Conservation (phyloP, 2,797 vertebrate genomes). For the Menidia menidia region DNA sequence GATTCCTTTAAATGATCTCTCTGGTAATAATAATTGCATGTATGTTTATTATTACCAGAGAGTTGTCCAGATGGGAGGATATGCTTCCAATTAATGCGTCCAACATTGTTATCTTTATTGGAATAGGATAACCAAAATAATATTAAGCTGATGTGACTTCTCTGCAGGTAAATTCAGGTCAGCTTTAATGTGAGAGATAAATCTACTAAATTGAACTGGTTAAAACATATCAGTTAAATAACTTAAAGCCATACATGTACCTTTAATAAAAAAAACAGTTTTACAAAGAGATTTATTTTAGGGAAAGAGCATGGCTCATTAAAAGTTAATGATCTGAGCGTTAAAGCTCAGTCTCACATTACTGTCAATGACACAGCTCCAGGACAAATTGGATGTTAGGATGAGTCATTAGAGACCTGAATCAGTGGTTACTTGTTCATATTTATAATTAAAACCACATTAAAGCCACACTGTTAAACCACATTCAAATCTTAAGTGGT, state of each 20-base stretch:
- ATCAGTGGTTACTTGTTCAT: slow-evolving; percentile 53
- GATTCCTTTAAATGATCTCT: slow-evolving; percentile 36
- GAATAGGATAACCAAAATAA: slow-evolving; percentile 8
- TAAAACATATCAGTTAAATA: slow-evolving; percentile 22
- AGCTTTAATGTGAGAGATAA: slow-evolving; percentile 8
- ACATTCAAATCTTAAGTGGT: slow-evolving; percentile 46
- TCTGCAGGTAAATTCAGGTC: slow-evolving; percentile 15
- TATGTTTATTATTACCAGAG: slow-evolving; percentile 32
- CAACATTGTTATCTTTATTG: slow-evolving; percentile 4
- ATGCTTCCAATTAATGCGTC: slow-evolving; percentile 25
- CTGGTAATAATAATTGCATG: slow-evolving; percentile 15
- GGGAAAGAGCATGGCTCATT: slow-evolving; percentile 46
- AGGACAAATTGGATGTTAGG: slow-evolving; percentile 45
- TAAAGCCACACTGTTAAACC: slow-evolving; percentile 56
- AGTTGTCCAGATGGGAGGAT: slow-evolving; percentile 16
- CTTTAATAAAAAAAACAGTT: slow-evolving; percentile 13
- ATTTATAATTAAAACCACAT: slow-evolving; percentile 65
- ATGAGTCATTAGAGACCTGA: slow-evolving; percentile 64
- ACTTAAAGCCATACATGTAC: slow-evolving; percentile 18
- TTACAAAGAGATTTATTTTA: slow-evolving; percentile 47
- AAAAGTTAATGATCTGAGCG: slow-evolving; percentile 64
- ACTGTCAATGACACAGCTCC: slow-evolving; percentile 55
- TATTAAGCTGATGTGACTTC: slow-evolving; percentile 8
- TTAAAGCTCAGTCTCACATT: slow-evolving; percentile 53
- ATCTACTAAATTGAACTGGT: slow-evolving; percentile 32